phyloP scores from a whole-genome alignment of 2,797 vertebrate genomes.

The Huso huso region DNA sequence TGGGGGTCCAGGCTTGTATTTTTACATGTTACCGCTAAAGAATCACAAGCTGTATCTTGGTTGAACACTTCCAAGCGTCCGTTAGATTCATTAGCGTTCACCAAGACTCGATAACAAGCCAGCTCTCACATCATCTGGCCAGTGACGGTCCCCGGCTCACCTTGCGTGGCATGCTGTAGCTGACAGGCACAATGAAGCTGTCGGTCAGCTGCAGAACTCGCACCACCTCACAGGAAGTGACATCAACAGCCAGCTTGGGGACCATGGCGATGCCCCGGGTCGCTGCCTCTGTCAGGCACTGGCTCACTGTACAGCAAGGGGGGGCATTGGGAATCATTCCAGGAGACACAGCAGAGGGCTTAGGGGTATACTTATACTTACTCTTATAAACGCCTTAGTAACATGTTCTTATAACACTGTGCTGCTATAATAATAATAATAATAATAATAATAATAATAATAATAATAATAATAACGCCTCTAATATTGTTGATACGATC shows the following conservation, averaged over 20 bases:
- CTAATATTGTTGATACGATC: neutral
- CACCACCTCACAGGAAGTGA: conserved; percentile 81
- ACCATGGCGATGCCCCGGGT: conserved; percentile 64
- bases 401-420: too few species aligned
- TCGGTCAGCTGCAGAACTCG: conserved; percentile 80
- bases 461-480: too few species aligned
- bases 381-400: too few species aligned
- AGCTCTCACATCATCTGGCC: neutral
- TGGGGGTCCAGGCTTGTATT: too few species aligned
- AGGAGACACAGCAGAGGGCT: neutral
- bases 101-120: neutral
- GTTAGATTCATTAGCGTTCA: neutral
- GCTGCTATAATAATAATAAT: neutral
- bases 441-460: neutral
- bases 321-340: neutral
- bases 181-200: conserved; percentile 73
- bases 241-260: conserved; percentile 70
- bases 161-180: conserved; percentile 86
- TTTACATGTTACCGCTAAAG: too few species aligned
- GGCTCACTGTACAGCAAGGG: conserved; percentile 60
- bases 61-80: neutral
- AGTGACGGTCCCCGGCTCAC: conserved; percentile 39
- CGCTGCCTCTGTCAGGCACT: conserved; percentile 68
- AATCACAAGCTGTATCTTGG: too few species aligned
- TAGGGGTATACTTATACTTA: neutral